Evolutionary conservation across 2,113 vertebrate genomes (phyloP), one percentile per base, ranked within the genome.

Genomic region (Limanda limanda): DNA sequence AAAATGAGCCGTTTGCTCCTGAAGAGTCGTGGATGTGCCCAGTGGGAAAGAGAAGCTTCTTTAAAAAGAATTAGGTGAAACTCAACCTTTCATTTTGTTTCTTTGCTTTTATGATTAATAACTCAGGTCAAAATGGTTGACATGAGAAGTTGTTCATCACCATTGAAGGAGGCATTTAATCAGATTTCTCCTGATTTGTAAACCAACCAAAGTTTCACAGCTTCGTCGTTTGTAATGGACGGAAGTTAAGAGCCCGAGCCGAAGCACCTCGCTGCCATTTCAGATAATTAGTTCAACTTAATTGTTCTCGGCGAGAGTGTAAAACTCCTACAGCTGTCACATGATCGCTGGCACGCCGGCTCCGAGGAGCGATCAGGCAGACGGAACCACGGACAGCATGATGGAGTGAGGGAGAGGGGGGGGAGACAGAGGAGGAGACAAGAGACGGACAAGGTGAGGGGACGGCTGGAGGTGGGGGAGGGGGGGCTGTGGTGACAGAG

Each of bases 271-370:
- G 70, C 70, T 80, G 68, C 78, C 52, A 61, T 76, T 76, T 66
- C n/a, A 51, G 76, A 59, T 84, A 79, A 88, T 87, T 85, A 79
- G 62, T 54, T 20, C 21, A 64, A 45, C 79, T 21, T 86, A 78
- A 89, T 75, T 80, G 55, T 24, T 56, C 63, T 79, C 20, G 5
- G 59, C 2, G 37, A 79, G 68, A 62, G 71, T 55, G 65, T 86
- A 75, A 80, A 80, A 86, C 69, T 81, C 72, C 79, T 78, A 82
- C 42, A 74, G 80, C 82, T 80, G 82, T 86, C 78, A 71, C 59
- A 73, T 11, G n/a, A 40, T 58, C 64, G 79, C 71, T 45, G 23
- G 59, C 48, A 15, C 21, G 24, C 7, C 1, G 67, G 59, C 27
- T 27, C 56, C 0, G 31, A 68, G 57, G 66, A 77, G 66, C 24